Evolutionary conservation across 2,113 vertebrate genomes (phyloP).

Genomic region (Miniopterus natalensis): DNA sequence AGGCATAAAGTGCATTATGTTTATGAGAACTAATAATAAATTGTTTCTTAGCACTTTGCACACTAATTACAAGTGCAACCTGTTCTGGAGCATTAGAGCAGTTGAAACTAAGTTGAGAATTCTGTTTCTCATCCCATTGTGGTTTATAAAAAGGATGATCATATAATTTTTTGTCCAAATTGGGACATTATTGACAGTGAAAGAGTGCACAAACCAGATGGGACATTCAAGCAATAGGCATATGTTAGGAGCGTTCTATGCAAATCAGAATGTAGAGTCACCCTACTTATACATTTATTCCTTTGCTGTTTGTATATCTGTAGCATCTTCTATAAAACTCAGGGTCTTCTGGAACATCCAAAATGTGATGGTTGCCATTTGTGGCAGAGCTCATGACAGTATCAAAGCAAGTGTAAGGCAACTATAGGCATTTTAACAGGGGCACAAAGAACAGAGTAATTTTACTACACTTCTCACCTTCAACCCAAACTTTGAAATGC

Average conservation of each 20-base stretch:
- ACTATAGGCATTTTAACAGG: background rate
- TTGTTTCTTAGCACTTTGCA: background rate
- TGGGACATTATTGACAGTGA: background rate
- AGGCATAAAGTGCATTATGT: background rate
- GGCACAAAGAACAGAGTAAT: background rate
- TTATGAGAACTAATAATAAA: constrained; percentile 55
- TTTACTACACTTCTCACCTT: background rate
- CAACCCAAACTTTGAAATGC: background rate
- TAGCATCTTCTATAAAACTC: background rate
- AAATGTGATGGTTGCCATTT: background rate
- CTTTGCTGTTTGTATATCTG: background rate
- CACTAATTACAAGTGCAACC: background rate
- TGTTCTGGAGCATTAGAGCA: constrained; percentile 9
- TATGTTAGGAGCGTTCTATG: background rate
- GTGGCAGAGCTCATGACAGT: background rate
- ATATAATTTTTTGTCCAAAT: constrained; percentile 20
- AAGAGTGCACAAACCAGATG: background rate
- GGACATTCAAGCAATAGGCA: background rate
- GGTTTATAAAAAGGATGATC: background rate
- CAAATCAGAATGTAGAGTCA: background rate
- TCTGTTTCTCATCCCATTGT: background rate
- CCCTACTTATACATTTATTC: background rate
- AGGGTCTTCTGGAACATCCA: background rate
- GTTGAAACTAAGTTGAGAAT: constrained; percentile 32
- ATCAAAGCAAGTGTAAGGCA: background rate